Evolutionary conservation across 1,140 invertebrate genomes (phyloP), one percentile per base, ranked within the genome.

Genomic region (Mactra quadrangularis): DNA sequence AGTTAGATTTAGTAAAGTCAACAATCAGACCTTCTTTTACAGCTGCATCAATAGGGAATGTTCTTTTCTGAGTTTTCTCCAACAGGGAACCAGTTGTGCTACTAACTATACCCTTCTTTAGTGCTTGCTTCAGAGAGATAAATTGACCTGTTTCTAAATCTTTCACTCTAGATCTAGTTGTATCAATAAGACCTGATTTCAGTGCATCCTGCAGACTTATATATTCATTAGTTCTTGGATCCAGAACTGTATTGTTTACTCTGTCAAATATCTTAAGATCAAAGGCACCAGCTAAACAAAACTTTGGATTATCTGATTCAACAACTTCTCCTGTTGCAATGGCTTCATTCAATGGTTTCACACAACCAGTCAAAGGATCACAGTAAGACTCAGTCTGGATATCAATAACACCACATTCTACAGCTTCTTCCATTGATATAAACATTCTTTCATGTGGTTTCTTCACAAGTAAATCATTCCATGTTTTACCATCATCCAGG

Each of bases 31-130:
- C 96, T 86, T 93, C 94, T 35, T 95, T 93, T 57, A 98, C 93
- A 9, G 98, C 97, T 91, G 97, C 94, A 52, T 94, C 93, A 38
- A 98, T 93, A 3, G 97, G 97, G 25, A 99, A 93, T 92, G 97
- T 96, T 55, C 94, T 94, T 87, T 97, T 96, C 60, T 94, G 95
- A 87, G 95, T 95, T 41, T 96, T 92, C 78, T 93, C 95, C 31
- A 91, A 85, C 96, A 90, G 97, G 95, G 85, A 97, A 94, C 96
- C 96, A 17, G 95, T 95, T 96, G 95, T 96, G 35, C 95, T 95
- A 91, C 98, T 96, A 86, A 97, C 96, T 71, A 96, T 95, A n/a
- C 97, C 97, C 93, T 96, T 96, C 87, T 96, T 96, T 11, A 98
- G 95, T 0, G 96, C 96, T 92, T 98, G 97, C 0, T 96, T 96